Evolutionary conservation across 2,888 invertebrate genomes (phyloP).

Genomic region (Eupeodes luniger): DNA sequence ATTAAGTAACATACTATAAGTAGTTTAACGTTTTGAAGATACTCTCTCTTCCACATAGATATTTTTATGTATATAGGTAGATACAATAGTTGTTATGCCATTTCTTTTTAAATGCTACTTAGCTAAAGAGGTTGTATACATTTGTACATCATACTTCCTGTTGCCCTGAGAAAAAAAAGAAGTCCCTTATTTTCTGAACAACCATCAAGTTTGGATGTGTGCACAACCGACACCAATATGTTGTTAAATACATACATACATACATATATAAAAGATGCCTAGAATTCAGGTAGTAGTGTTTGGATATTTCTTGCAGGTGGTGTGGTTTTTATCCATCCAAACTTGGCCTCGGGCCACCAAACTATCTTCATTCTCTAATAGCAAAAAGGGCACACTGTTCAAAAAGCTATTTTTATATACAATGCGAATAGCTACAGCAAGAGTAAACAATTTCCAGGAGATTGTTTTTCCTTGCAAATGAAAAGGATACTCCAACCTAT

Average conservation of each 20-base stretch:
- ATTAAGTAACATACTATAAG: constrained; percentile 21
- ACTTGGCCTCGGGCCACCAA: constrained; percentile 34
- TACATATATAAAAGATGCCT: no score
- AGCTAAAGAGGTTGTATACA: constrained; percentile 13
- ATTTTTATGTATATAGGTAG: neutral
- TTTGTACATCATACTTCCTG: constrained; percentile 27
- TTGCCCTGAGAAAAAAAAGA: neutral
- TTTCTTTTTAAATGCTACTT: neutral
- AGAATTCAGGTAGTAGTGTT: neutral
- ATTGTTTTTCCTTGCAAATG: constrained; percentile 36
- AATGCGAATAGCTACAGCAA: constrained; percentile 2
- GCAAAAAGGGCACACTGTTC: constrained; percentile 35
- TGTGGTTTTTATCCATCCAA: constrained; percentile 20
- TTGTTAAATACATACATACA: neutral
- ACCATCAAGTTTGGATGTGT: neutral
- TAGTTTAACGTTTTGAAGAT: constrained; percentile 17
- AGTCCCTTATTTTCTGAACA: neutral
- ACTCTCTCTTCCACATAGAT: neutral
- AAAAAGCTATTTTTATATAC: constrained; percentile 4
- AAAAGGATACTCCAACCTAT: neutral
- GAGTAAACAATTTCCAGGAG: constrained; percentile 39
- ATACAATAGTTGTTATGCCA: neutral
- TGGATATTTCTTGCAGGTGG: constrained; percentile 39
- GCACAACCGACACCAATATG: neutral
- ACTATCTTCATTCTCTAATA: constrained; percentile 27